These are phyloP conservation scores for Calliopum simillimum DNA, from an alignment of 2,888 invertebrate genomes.

Conservation along the genomic window DNA sequence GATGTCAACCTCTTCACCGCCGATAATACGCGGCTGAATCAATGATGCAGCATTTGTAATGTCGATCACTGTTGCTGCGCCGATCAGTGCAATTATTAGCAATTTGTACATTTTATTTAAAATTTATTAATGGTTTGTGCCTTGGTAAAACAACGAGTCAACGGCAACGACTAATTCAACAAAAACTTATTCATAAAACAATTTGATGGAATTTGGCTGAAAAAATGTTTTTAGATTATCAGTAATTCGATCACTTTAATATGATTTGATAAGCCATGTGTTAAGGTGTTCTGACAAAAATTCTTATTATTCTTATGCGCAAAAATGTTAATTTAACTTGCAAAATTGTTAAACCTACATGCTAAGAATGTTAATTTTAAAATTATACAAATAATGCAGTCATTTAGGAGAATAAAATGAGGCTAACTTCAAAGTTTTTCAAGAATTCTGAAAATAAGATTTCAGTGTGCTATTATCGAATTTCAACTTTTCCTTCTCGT, in stretches of 20 bases:
- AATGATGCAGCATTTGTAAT: background rate
- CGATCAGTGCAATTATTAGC: background rate
- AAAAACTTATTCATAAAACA: no score
- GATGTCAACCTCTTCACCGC: slow-evolving; percentile 52
- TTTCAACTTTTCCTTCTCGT: no score
- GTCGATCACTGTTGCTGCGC: background rate
- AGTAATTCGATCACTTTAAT: background rate
- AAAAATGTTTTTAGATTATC: background rate
- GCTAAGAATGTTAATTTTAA: no score
- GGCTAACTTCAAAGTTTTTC: no score
- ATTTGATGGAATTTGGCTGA: no score
- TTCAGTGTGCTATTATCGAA: no score
- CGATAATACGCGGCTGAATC: slow-evolving; percentile 52
- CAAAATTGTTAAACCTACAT: no score
- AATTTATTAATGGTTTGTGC: background rate
- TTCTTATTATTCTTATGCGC: no score
- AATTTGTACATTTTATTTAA: background rate
- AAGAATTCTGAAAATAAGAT: no score
- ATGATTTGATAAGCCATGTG: slow-evolving; percentile 15
- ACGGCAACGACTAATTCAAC: background rate
- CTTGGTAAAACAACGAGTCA: background rate
- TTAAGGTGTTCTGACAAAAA: background rate
- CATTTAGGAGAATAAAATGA: no score
- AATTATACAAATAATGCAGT: no score
- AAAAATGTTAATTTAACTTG: no score